A percentile compares a stretch with the other conserved stretches of the same genome.
These are phyloP conservation scores for Streptopelia turtur DNA, from an alignment of 2,797 vertebrate species.

Conservation along the genomic window DNA sequence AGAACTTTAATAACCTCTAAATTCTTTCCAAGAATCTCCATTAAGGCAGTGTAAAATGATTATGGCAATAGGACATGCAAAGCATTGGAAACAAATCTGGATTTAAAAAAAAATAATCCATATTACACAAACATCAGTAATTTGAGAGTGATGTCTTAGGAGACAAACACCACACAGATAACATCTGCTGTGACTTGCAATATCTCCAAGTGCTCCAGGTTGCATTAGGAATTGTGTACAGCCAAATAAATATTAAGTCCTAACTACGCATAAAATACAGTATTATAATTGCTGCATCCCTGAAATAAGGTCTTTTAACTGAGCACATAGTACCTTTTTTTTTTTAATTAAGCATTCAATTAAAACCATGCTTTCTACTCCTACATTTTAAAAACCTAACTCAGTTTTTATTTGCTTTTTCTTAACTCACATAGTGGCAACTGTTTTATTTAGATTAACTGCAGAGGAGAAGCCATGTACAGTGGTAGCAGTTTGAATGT, in stretches of 20 bases:
- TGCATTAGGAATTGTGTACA: background rate
- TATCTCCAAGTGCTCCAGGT: background rate
- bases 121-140: constrained; percentile 11
- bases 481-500: background rate
- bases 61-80: background rate
- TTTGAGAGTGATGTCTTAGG: background rate
- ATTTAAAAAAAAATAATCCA: background rate
- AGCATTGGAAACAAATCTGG: background rate
- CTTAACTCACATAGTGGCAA: background rate
- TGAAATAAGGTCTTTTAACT: background rate
- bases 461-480: background rate
- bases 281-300: background rate
- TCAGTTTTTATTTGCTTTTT: background rate
- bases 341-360: background rate
- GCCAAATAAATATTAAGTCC: background rate
- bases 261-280: background rate
- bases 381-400: background rate
- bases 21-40: constrained; percentile 28
- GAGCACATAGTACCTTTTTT: background rate
- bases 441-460: background rate
- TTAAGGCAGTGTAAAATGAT: background rate
- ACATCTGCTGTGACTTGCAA: background rate
- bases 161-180: background rate
- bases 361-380: background rate
- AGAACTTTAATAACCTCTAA: background rate